phyloP scores from a whole-genome alignment of 2,797 vertebrate genomes.

The Clamator glandarius region DNA sequence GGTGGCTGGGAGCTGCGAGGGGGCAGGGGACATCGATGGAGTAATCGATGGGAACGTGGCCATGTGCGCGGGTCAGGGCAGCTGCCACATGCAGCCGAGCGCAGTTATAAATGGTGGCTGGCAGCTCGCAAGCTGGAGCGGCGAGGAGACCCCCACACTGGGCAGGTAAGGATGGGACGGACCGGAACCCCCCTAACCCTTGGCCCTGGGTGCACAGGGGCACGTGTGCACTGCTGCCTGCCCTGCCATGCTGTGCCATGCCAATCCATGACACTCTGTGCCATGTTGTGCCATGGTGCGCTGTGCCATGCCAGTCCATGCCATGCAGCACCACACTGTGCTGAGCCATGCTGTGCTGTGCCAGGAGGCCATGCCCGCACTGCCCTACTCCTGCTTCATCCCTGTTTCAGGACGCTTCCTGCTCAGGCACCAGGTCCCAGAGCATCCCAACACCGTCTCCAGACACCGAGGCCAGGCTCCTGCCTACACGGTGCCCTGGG shows the following conservation, averaged over 20 bases:
- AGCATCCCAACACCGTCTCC: background rate
- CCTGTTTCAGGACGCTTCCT: rapidly evolving
- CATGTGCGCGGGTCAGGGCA: background rate
- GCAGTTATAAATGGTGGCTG: slow-evolving; percentile 2
- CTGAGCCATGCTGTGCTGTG: no score
- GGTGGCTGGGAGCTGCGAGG: background rate
- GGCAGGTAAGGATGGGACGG: background rate
- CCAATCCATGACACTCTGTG: no score
- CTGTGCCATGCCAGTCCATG: no score
- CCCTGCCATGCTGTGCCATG: background rate
- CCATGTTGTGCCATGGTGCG: no score
- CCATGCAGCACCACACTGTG: no score
- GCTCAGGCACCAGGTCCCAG: background rate
- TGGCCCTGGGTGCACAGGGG: rapidly evolving
- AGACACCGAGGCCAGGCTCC: background rate
- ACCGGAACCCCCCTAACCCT: background rate
- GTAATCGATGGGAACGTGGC: slow-evolving; percentile 44
- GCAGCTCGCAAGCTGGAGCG: background rate
- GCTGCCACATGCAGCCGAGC: background rate
- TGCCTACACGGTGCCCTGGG: rapidly evolving
- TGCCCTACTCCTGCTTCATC: background rate
- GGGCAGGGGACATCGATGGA: background rate
- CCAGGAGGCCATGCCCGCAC: background rate
- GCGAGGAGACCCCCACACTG: background rate
- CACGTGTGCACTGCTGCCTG: background rate